Evolutionary conservation across 2,113 vertebrate species (phyloP), one percentile per base, ranked within the genome.

Genomic region (Eulemur macaco): DNA sequence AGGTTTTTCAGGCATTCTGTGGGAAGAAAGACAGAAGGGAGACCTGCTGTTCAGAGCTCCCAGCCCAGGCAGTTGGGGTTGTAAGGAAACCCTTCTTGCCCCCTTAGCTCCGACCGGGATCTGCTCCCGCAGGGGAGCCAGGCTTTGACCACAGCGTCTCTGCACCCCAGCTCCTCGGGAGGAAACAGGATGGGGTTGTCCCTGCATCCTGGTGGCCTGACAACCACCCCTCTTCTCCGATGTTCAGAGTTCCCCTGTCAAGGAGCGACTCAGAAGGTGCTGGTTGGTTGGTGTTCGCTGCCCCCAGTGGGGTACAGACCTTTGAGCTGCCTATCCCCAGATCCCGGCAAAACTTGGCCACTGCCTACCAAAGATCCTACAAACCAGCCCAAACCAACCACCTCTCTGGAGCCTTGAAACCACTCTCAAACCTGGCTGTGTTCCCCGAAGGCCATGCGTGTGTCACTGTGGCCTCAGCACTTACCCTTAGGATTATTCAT

Each of bases 401-500:
- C 15, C 25, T 76, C 15, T 66, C 52, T 37, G 25, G 23, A 37
- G 76, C 74, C 23, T 73, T 37, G 21, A 60, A 58, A 68, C 60
- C 12, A n/a, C 1, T 1, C 3, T 60, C 29, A n/a, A 39, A 52
- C 8, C 23, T 29, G 66, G 56, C 54, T n/a, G 5, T 20, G 7
- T 25, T 13, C 17, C 8, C 45, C 8, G 4, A 27, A 25, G 45
- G 54, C 20, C 37, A 21, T 3, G 12, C 2, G 15, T 9, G 31
- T 25, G 8, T 12, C 25, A 0, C 7, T 9, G 4, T 11, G 13
- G 4, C 29, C 42, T 56, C 45, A 37, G 31, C 0, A 27, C 82
- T n/a, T 60, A 66, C 20, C 39, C 14, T 47, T 31, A 80, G 27
- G 8, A 78, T 56, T 66, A 42, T 78, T 68, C 47, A 64, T 21